Base-by-base conservation (phyloP, 2,113 vertebrate genomes). In the Oryzias celebensis region DNA sequence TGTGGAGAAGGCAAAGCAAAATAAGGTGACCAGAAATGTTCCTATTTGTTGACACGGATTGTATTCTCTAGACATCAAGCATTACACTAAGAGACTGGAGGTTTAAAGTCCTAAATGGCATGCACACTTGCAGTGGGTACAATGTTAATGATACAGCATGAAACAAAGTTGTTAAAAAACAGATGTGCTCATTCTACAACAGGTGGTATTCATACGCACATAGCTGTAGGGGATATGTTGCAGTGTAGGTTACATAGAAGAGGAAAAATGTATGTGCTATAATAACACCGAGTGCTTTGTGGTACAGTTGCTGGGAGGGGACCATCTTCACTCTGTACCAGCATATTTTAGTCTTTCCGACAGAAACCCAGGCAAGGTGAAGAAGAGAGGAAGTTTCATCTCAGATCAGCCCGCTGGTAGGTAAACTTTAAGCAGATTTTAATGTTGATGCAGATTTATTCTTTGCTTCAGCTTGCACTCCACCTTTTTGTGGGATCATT, bases 81-180 rank as follows among this genome's bases (percentile, higher is more conserved):
- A 53, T 62, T 28, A 20, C 20, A 20, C 1, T 20, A 23, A 58
- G 50, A 16, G 59, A 17, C 45, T 56, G 18, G 1, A 28, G 18
- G 45, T 2, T 54, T 20, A 8, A 12, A 7, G 4, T 48, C 36
- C 10, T 53, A 68, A 78, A 79, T 60, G 48, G 14, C 57, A 52
- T 52, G 65, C 67, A 69, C 44, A 60, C 61, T 52, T 51, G 2
- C 2, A 16, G 50, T 43, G 36, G 10, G 58, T 15, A 23, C 58
- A 48, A 31, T 45, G 65, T 24, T 92, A 89, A 91, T 91, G 74
- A 90, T 73, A 89, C 80, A 85, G 80, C 15, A 59, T 51, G 48
- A 84, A 80, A 85, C 58, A 76, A 73, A 51, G 74, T 60, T 70
- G 83, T 92, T 85, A 88, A 89, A 90, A 78, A 90, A 61, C 90